Evolutionary conservation across 35 echinoderm and acorn worm species (phyloP).

Genomic region (Diadema setosum): DNA sequence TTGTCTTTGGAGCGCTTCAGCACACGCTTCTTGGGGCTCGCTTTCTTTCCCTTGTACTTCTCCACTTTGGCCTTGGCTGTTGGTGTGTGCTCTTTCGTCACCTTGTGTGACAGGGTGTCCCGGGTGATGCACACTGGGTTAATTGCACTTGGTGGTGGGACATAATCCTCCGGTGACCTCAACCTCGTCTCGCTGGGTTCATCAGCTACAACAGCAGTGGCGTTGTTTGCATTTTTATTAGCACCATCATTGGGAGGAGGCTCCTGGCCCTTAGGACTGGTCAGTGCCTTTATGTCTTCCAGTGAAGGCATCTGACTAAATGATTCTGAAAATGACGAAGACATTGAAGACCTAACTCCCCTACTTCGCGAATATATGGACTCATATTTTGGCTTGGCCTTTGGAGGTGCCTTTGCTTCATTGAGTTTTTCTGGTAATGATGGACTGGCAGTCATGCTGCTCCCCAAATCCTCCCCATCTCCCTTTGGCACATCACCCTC

Average conservation of each 20-base stretch:
- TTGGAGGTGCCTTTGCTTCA: not conserved
- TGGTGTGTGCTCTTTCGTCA: not conserved
- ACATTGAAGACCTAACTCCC: constrained; percentile 21
- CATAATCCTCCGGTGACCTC: constrained; percentile 58
- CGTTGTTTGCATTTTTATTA: constrained; percentile 60
- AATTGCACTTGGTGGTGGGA: constrained; percentile 14
- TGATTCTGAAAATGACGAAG: constrained; percentile 35
- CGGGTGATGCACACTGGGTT: constrained; percentile 26
- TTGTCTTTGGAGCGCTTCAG: not conserved
- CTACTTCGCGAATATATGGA: constrained; percentile 16
- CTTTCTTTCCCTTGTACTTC: constrained; percentile 10
- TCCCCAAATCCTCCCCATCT: not conserved
- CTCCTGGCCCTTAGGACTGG: constrained; percentile 2
- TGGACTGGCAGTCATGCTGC: not conserved
- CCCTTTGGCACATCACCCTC: not conserved
- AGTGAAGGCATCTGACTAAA: constrained; percentile 38
- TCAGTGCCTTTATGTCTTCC: not conserved
- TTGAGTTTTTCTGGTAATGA: constrained; percentile 10
- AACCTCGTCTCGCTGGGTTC: not conserved
- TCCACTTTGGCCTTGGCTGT: constrained; percentile 5
- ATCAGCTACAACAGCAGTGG: not conserved
- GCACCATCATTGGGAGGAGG: not conserved
- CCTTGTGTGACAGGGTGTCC: constrained; percentile 33
- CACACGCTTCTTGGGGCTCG: not conserved
- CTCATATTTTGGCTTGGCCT: constrained; percentile 26